Conservation (phyloP, 2,113 vertebrate species). For the Heliornis fulica region DNA sequence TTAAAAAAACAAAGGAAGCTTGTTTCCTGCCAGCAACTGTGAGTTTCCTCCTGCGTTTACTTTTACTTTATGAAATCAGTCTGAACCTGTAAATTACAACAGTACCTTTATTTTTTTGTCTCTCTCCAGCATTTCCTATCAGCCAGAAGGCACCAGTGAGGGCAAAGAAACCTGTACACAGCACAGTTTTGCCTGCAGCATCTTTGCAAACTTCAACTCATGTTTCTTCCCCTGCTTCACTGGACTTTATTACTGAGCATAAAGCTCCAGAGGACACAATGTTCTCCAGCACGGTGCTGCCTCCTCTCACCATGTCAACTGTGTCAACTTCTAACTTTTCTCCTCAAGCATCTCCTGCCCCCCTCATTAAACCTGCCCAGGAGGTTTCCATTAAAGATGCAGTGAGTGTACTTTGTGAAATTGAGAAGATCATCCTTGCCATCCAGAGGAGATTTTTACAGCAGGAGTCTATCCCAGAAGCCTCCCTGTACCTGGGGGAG, state of each 20-base stretch:
- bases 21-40: neutral
- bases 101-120: neutral
- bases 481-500: conserved; percentile 80
- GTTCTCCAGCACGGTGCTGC: neutral
- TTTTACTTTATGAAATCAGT: neutral
- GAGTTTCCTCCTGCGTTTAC: neutral
- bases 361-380: neutral
- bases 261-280: neutral
- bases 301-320: neutral
- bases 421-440: conserved; percentile 69
- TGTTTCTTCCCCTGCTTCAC: neutral
- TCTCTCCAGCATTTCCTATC: neutral
- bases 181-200: neutral
- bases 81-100: neutral
- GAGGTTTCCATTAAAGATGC: conserved; percentile 24
- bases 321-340: neutral
- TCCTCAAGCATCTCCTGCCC: neutral
- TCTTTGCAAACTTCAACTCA: neutral
- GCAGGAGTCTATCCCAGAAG: conserved; percentile 68
- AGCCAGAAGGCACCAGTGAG: neutral
- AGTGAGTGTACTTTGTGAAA: conserved; percentile 75
- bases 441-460: conserved; percentile 76
- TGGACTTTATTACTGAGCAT: neutral
- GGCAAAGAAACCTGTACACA: neutral
- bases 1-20: neutral